Base-by-base conservation (phyloP, 2,113 vertebrate species). In the Camelus bactrianus region DNA sequence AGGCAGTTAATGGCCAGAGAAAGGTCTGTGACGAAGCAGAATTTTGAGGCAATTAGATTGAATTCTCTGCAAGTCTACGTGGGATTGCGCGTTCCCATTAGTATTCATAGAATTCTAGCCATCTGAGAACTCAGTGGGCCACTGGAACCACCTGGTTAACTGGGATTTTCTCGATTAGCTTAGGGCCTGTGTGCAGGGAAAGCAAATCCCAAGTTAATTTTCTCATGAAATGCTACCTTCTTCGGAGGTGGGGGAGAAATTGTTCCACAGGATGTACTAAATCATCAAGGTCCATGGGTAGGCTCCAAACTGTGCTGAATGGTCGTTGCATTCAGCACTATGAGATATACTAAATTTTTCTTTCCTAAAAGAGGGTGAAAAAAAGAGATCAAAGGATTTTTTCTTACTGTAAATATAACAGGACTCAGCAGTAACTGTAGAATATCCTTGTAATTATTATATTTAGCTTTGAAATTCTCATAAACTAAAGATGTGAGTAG, bases 271-370 rank as follows among this genome's bases (percentile, higher is more conserved):
- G 60, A 22, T 54, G 22, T 9, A 17, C 1, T 6, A 38, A 65
- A 58, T 32, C n/a, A 65, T 4, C 58, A 26, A 7, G 11, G 54
- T 26, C 64, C 32, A 15, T 0, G 1, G 73, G 38, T 17, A 32
- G 46, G 26, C 65, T 38, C 24, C 26, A 32, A 58, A 50, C 20
- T 15, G 0, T 28, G 58, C 35, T 52, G 72, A 70, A 0, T 26
- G 54, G 32, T 0, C 0, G 30, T 7, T 67, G 8, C 3, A 6
- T 22, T 72, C n/a, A 10, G 24, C 32, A 10, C 67, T 42, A 13
- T 11, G 32, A 80, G 13, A n/a, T 54, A 58, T 1, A 22, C 15
- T 10, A 60, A 14, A 16, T n/a, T 60, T 84, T 56, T 32, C 83
- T 72, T n/a, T 80, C 32, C 38, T 62, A 6, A 67, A 60, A 83